Base-by-base conservation (phyloP, 2,888 invertebrate species). In the Uropetala carovei region DNA sequence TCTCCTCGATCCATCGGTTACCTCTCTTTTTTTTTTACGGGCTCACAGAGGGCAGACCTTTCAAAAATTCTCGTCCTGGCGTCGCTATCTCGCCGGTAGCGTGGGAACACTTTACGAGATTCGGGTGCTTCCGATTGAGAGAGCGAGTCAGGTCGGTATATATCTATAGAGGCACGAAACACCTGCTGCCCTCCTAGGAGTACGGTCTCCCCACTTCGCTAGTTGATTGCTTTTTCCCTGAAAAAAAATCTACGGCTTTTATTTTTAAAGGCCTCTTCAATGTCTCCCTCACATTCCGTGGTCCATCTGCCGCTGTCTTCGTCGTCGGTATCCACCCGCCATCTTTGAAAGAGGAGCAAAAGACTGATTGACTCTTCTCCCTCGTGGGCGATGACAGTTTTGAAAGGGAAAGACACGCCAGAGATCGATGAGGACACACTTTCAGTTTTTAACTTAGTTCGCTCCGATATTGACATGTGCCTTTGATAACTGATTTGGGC, bases 141-240 rank as follows among this genome's bases (percentile, higher is more conserved):
- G 58, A 85, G 58, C 22, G 85, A 58, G 57, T 56, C 57, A 13
- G 57, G 14, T 13, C n/a, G 85, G 58, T 85, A 58, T 56, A 85
- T 18, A 85, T 58, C 56, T 56, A 64, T 18, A 89, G 89, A 43
- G 89, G 68, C 64, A 89, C 43, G 89, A 43, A 89, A 43, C 68
- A 68, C 89, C 89, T 89, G 89, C 89, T 89, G n/a, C 56, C 43
- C 16, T 13, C 30, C 86, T 75, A 75, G 75, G n/a, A 85, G 56
- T 18, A 57, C 85, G 56, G 59, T 43, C 14, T 30, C 30, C 30
- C 16, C 82, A 43, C 82, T 43, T 56, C 43, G 30, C 60, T 68
- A 30, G 64, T 89, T 89, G 89, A 89, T 89, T 89, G 64, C 89
- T 64, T 89, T 89, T 89, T 64, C 43, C 18, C n/a, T 43, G 89